Percentiles rank a stretch among this genome's conserved stretches.
phyloP scores from a whole-genome alignment of 2,888 invertebrate species.

The Drosophila mercatorum region DNA sequence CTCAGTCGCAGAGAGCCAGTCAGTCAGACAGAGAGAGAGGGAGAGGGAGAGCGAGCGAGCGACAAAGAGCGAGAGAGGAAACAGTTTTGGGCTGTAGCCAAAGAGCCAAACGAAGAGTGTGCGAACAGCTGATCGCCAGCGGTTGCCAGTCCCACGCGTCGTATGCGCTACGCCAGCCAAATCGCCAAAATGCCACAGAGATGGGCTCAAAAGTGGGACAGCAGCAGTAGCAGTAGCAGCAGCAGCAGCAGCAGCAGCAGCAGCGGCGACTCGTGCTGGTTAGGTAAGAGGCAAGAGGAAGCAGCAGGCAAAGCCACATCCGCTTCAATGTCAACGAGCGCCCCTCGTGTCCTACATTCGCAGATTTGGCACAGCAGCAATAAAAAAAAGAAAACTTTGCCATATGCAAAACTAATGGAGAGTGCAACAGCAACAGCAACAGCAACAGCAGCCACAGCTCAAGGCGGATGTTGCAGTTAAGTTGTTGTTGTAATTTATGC shows the following conservation, averaged over 20 bases:
- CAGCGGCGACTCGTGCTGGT: slow-evolving; percentile 18
- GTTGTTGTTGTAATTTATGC: slow-evolving; percentile 54
- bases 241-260: slow-evolving; percentile 20
- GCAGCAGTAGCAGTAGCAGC: neutral
- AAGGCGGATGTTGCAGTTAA: slow-evolving; percentile 59
- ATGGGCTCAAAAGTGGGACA: slow-evolving; percentile 40
- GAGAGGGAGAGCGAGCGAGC: neutral
- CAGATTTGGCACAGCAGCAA: slow-evolving; percentile 48
- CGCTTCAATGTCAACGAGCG: slow-evolving; percentile 53
- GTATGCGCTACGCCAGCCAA: slow-evolving; percentile 46
- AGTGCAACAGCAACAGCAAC: slow-evolving; percentile 45
- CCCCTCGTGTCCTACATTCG: slow-evolving; percentile 49
- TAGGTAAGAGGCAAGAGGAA: slow-evolving; percentile 54
- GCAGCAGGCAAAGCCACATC: slow-evolving; percentile 42
- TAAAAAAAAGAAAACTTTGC: slow-evolving; percentile 48
- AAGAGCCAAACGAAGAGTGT: slow-evolving; percentile 39
- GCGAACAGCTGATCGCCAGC: slow-evolving; percentile 48
- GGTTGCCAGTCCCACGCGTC: slow-evolving; percentile 43
- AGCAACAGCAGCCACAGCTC: slow-evolving; percentile 26
- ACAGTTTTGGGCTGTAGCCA: neutral
- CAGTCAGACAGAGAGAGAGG: neutral
- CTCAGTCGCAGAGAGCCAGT: neutral
- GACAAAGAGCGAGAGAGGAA: slow-evolving; percentile 7
- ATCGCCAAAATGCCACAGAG: slow-evolving; percentile 29
- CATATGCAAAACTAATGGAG: slow-evolving; percentile 56